These are phyloP conservation scores for Chromis chromis DNA, from an alignment of 2,797 vertebrate genomes.

Conservation along the genomic window DNA sequence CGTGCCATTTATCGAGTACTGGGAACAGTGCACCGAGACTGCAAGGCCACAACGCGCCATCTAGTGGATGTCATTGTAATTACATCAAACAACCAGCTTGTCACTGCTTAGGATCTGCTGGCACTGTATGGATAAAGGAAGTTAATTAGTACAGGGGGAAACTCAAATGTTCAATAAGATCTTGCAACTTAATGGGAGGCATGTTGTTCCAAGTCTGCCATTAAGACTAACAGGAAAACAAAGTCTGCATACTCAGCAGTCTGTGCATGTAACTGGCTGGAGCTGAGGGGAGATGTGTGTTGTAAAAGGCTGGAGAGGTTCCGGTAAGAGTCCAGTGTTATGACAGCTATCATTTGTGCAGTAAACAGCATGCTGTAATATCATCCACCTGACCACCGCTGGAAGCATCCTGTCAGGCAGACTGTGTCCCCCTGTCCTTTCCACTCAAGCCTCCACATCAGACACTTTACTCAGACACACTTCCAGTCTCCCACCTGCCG, in stretches of 20 bases:
- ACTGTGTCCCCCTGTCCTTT: slow-evolving; percentile 22
- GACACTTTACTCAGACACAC: slow-evolving; percentile 33
- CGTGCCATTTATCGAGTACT: not conserved
- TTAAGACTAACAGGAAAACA: slow-evolving; percentile 63
- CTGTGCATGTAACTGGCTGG: not conserved
- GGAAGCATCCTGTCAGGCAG: slow-evolving; percentile 38
- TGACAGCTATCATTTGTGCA: slow-evolving; percentile 33
- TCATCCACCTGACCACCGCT: slow-evolving; percentile 52
- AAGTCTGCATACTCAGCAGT: slow-evolving; percentile 56
- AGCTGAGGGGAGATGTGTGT: slow-evolving; percentile 13
- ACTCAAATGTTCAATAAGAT: slow-evolving; percentile 34
- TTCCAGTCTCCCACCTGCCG: slow-evolving; percentile 50
- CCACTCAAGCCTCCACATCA: slow-evolving; percentile 16
- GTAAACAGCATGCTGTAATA: slow-evolving; percentile 42
- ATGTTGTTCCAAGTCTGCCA: slow-evolving; percentile 39
- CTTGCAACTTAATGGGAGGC: slow-evolving; percentile 42
- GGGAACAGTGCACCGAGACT: not conserved
- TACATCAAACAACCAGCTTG: slow-evolving; percentile 19
- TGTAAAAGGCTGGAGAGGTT: slow-evolving; percentile 40
- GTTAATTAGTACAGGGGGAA: slow-evolving; percentile 43
- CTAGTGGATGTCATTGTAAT: slow-evolving; percentile 64
- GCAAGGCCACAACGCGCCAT: slow-evolving; percentile 55
- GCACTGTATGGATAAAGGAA: slow-evolving; percentile 23
- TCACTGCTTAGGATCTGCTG: not conserved
- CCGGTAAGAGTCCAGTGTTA: slow-evolving; percentile 29